Percentiles rank a stretch among this genome's conserved stretches.
Evolutionary conservation across 2,797 vertebrate species (phyloP).

Genomic region (Gephyroberyx darwinii): DNA sequence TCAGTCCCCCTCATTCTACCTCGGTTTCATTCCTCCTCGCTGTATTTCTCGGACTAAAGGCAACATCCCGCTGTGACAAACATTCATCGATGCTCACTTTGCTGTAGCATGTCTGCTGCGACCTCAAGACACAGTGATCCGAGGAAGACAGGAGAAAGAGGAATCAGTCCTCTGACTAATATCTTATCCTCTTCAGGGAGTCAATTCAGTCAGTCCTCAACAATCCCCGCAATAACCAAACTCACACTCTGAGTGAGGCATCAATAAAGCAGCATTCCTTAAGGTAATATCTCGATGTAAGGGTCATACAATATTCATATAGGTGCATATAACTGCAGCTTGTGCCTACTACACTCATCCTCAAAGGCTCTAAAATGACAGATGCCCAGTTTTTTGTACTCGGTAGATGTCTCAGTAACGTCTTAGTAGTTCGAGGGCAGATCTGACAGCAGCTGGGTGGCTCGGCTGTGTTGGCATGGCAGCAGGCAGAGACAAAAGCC

Average conservation of each 20-base stretch:
- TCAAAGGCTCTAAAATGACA: conserved; percentile 32
- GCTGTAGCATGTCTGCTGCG: neutral
- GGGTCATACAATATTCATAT: conserved; percentile 30
- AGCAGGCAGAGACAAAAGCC: conserved; percentile 53
- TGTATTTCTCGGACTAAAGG: conserved; percentile 5
- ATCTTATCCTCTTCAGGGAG: conserved; percentile 58
- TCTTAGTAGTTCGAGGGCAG: conserved; percentile 26
- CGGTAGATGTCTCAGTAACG: conserved; percentile 23
- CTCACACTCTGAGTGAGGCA: conserved; percentile 33
- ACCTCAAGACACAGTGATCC: conserved; percentile 18
- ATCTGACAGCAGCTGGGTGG: conserved; percentile 22
- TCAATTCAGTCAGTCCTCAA: conserved; percentile 51
- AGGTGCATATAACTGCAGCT: conserved; percentile 4
- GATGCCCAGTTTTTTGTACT: conserved; percentile 10
- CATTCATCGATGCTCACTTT: conserved; percentile 21
- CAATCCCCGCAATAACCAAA: conserved; percentile 49
- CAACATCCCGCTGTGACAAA: conserved; percentile 12
- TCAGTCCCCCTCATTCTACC: neutral
- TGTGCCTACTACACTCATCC: conserved; percentile 3
- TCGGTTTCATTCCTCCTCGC: conserved; percentile 9
- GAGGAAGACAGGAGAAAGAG: conserved; percentile 5
- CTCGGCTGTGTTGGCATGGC: conserved; percentile 55
- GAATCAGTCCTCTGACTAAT: conserved; percentile 38
- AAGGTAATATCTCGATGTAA: conserved; percentile 17
- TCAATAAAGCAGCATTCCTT: conserved; percentile 18